These are phyloP conservation scores for Lysandra bellargus DNA, from an alignment of 2,888 invertebrate species.

Conservation along the genomic window DNA sequence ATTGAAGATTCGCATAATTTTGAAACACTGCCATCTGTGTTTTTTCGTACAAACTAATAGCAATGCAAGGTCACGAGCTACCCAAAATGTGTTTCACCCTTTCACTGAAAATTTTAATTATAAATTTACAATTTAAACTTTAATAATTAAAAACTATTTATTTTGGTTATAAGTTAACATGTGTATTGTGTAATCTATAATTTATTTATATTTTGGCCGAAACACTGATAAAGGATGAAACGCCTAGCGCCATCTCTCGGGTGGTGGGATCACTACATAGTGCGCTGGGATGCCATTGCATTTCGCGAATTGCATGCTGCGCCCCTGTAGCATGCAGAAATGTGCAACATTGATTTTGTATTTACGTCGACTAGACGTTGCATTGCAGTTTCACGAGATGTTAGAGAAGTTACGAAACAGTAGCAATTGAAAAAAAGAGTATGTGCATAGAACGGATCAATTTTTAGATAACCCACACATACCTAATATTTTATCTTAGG, in stretches of 20 bases:
- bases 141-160: neutral
- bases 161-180: neutral
- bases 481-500: too few relatives aligned
- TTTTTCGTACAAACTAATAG: neutral
- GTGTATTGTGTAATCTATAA: neutral
- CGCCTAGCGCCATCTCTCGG: conserved; percentile 61
- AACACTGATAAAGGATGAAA: neutral
- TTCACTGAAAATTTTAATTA: neutral
- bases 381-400: neutral
- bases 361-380: neutral
- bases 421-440: neutral
- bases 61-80: neutral
- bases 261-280: conserved; percentile 53
- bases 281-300: conserved; percentile 50
- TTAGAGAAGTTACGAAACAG: neutral
- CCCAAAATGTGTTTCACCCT: neutral
- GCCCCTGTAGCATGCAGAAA: conserved; percentile 42
- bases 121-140: neutral
- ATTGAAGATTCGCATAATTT: neutral
- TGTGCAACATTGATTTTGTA: conserved; percentile 8
- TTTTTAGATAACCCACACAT: neutral
- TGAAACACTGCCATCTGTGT: conserved; percentile 12
- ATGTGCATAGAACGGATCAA: neutral
- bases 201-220: neutral
- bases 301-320: conserved; percentile 50